Evolutionary conservation across 2,113 vertebrate genomes (phyloP).

Genomic region (Myanophis thanlyinensis): DNA sequence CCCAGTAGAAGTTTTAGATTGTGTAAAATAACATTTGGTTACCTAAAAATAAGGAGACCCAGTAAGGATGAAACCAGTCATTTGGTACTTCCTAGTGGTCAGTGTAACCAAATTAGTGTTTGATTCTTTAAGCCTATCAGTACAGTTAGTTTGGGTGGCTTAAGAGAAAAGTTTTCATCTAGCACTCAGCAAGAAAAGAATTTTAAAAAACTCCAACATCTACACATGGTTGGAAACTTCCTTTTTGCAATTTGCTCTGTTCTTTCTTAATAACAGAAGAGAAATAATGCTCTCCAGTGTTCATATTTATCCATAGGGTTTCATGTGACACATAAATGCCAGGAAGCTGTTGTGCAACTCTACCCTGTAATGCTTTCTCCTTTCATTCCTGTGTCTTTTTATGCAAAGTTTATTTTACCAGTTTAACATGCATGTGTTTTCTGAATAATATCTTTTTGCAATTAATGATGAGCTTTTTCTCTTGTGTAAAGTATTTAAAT

Average conservation of each 20-base stretch:
- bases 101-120: not conserved
- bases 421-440: not conserved
- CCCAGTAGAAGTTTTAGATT: not conserved
- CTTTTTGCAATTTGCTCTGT: not conserved
- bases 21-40: not conserved
- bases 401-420: not conserved
- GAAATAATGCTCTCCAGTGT: not conserved
- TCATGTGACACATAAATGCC: not conserved
- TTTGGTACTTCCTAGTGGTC: not conserved
- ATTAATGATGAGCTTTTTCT: not conserved
- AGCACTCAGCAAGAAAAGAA: not conserved
- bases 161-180: not conserved
- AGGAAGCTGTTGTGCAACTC: too few relatives aligned
- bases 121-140: not conserved
- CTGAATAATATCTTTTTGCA: not conserved
- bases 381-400: not conserved
- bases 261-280: not conserved
- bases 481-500: not conserved
- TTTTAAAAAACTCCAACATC: not conserved
- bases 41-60: not conserved
- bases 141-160: not conserved
- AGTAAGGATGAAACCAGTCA: not conserved
- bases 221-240: not conserved
- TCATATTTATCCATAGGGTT: not conserved
- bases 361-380: not conserved